Conservation (phyloP, 92 coral and sea anemone genomes). For the Plumapathes pennacea region DNA sequence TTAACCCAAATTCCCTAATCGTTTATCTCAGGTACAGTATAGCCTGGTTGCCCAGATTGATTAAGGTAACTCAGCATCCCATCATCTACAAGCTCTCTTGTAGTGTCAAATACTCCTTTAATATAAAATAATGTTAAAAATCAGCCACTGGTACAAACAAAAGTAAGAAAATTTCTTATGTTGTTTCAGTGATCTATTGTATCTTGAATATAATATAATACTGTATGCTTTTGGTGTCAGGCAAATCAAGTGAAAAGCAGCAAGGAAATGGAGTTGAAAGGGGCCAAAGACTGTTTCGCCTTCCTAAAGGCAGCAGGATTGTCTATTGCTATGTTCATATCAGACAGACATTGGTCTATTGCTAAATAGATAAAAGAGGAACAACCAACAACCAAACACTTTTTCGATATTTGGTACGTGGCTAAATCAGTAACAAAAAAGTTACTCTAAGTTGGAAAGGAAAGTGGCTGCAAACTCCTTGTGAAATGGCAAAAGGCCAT, state of each 20-base stretch:
- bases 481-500: slow-evolving; percentile 41
- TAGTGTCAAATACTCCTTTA: no score
- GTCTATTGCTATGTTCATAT: slow-evolving; percentile 9
- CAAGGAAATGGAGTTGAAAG: slow-evolving; percentile 54
- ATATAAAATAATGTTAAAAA: no score
- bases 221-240: no score
- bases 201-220: no score
- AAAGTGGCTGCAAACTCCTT: slow-evolving; percentile 49
- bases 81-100: no score
- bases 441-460: slow-evolving; percentile 44
- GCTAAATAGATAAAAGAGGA: slow-evolving; percentile 45
- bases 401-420: slow-evolving; percentile 49
- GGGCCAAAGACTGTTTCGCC: slow-evolving; percentile 22
- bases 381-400: slow-evolving; percentile 33
- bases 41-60: no score
- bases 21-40: no score
- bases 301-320: slow-evolving; percentile 5
- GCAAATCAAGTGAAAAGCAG: slow-evolving; percentile 65
- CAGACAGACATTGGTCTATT: slow-evolving; percentile 36
- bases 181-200: no score
- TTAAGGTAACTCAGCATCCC: no score
- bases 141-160: no score
- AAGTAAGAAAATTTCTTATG: no score
- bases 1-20: no score
- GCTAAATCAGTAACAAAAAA: slow-evolving; percentile 39